Evolutionary conservation across 2,797 vertebrate species (phyloP).

Genomic region (Silurus lanzhouensis): DNA sequence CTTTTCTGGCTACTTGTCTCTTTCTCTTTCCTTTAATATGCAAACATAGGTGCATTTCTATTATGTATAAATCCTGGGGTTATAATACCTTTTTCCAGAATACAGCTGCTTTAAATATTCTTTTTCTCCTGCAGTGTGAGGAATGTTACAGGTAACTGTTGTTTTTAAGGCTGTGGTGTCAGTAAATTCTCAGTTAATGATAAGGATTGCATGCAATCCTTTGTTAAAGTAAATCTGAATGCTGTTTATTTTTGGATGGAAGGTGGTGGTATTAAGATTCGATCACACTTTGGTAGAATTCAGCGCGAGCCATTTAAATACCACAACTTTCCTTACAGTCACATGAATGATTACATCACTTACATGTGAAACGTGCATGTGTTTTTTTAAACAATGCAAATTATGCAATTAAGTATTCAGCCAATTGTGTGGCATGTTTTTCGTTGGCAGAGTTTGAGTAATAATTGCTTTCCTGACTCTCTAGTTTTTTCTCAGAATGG

Average conservation of each 20-base stretch:
- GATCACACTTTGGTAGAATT: background rate
- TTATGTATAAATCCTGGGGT: conserved; percentile 13
- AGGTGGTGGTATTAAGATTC: background rate
- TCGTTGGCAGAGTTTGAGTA: background rate
- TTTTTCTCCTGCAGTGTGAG: background rate
- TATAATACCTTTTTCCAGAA: background rate
- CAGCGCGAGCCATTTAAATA: too few relatives aligned
- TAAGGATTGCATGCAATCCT: background rate
- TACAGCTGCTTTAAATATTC: background rate
- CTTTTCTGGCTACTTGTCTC: conserved; percentile 26
- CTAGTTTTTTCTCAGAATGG: background rate
- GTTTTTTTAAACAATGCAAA: background rate
- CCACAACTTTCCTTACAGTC: background rate
- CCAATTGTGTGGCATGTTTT: background rate
- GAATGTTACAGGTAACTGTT: conserved; percentile 18
- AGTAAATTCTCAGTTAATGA: background rate
- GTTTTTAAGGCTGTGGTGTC: background rate
- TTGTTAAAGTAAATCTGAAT: background rate
- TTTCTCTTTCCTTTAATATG: background rate
- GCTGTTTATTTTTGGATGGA: background rate
- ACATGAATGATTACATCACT: background rate
- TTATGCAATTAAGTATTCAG: background rate
- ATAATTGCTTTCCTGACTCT: background rate
- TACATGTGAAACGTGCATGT: background rate
- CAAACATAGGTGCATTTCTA: conserved; percentile 11